Base-by-base conservation (phyloP, 2,888 invertebrate species). In the Callinectes sapidus region DNA sequence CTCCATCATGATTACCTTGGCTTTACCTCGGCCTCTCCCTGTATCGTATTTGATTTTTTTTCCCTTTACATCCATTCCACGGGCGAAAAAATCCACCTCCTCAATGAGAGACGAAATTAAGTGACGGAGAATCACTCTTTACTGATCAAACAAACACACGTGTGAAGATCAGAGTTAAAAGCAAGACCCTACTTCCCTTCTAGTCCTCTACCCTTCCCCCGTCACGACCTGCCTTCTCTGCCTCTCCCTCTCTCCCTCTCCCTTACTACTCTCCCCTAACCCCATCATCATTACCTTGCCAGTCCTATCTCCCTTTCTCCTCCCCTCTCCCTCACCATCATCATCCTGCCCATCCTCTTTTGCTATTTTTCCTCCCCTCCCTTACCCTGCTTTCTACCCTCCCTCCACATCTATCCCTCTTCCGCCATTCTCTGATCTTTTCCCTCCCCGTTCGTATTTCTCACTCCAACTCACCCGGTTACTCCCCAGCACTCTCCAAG, bases 161-260 rank as follows among this genome's bases (percentile, higher is more conserved):
- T 81, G 81, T 81, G 81, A 81, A 81, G 81, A 81, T 81, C 81
- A 81, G 81, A 32, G 81, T 81, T 32, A 81, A 81, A 35, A 18
- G 81, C 81, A 28, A 10, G 13, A 28, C 71, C 71, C 28, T n/a
- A 23, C 81, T 32, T 14, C 81, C 81, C 14, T 14, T 8, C 32
- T 32, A 28, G 5, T 28, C 81, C 81, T 35, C 35, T 35, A 13
- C 81, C 35, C 16, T 18, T 18, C 18, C 32, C 81, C 18, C 35
- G 0, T 35, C 81, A 13, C 16, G 14, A 13, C 81, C 81, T 81
- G 3, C 81, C 81, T 35, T 16, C 35, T 13, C 6, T 35, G 13
- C 81, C 81, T 35, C 81, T 5, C 35, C 81, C 18, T 32, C 13
- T 35, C 13, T 16, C 81, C 18, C 35, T 18, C 81, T 35, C 81